Evolutionary conservation across 2,113 vertebrate species (phyloP).

Genomic region (Orthonyx spaldingii): DNA sequence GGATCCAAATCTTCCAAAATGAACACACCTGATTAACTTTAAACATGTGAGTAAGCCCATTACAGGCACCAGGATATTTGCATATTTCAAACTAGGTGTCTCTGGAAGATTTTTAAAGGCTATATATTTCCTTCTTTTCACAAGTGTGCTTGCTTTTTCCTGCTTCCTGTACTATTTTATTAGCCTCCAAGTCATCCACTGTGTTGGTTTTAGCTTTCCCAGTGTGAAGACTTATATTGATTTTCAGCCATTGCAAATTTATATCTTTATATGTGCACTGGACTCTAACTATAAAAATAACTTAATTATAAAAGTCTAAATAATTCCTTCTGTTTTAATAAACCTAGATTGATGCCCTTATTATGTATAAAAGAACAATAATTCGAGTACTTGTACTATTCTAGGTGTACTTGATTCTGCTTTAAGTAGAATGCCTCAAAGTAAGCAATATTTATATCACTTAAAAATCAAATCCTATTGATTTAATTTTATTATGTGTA

Average conservation of each 20-base stretch:
- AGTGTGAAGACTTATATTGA: neutral
- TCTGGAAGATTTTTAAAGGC: neutral
- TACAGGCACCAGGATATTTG: neutral
- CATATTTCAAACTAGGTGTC: neutral
- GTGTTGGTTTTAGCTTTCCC: neutral
- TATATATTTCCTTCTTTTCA: neutral
- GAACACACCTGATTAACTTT: neutral
- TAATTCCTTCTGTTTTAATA: conserved; percentile 21
- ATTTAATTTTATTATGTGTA: neutral
- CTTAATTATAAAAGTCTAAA: conserved; percentile 18
- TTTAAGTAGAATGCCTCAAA: neutral
- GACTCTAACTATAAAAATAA: conserved; percentile 11
- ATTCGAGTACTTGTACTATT: neutral
- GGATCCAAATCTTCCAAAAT: neutral
- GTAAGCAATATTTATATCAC: neutral
- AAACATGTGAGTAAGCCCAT: neutral
- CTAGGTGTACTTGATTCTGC: neutral
- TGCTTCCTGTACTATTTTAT: neutral
- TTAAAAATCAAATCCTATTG: conserved; percentile 15
- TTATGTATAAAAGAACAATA: neutral
- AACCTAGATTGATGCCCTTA: conserved; percentile 6
- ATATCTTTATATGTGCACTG: neutral
- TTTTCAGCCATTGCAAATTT: conserved; percentile 25
- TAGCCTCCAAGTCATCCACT: neutral
- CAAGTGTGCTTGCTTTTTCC: neutral